Base-by-base conservation (phyloP, 23 tunicate genomes). In the Clavelina lepadiformis region DNA sequence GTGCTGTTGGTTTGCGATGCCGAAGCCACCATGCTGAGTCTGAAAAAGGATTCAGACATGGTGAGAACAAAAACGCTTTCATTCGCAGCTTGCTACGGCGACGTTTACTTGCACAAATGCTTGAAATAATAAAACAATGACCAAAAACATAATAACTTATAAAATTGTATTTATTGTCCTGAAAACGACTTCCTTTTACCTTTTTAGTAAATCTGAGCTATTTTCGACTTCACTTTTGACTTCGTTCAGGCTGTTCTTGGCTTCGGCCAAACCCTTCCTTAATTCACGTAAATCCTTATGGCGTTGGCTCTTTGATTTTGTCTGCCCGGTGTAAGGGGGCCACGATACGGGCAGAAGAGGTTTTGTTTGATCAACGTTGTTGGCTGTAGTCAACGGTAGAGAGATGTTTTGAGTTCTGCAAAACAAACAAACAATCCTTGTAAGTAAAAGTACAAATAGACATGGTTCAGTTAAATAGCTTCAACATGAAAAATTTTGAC, bases 221-320 rank as follows among this genome's bases (percentile, higher is more conserved):
- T 69, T 75, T 50, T 83, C 77, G 34, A 83, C 80, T 60, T 75
- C 91, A 21, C 66, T 1, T 29, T 63, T 61, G 26, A 83, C 75
- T 67, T 83, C 82, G 3, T 28, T 41, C 18, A 83, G 51, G 41
- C 91, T 67, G 46, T 67, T 74, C 62, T 75, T 83, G n/a, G 91
- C 82, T 47, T 74, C 91, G 5, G 45, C 49, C 22, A 83, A 30
- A 22, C 91, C 75, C 35, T 46, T 38, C 51, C 46, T 53, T 19
- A 83, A 67, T 8, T 83, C 82, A 21, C 55, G 38, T 3, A 75
- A 66, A 22, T 68, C 71, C 7, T 33, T 59, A 24, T 83, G 91
- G 1, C 49, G 51, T 37, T 6, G 25, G 22, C 4, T 37, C 25
- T 63, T 37, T 6, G 6, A 3, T 3, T 7, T 26, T 3, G 56